Conservation (phyloP, 2,888 invertebrate genomes). For the Chouioia cunea region DNA sequence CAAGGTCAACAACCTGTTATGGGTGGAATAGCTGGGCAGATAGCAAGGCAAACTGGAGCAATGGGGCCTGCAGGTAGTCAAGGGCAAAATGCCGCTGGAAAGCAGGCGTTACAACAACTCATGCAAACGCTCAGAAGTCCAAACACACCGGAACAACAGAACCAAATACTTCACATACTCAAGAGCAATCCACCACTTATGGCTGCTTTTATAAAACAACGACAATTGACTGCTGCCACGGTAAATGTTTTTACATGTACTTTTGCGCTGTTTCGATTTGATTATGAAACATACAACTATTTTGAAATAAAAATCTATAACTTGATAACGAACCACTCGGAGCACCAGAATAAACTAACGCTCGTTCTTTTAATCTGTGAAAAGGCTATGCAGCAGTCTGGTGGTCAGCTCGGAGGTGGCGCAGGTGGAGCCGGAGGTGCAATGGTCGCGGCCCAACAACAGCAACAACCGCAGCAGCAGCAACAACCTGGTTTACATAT, state of each 20-base stretch:
- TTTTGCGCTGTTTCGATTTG: background rate
- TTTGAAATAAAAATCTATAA: too few species aligned
- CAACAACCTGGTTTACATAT: constrained; percentile 67
- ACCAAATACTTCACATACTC: constrained; percentile 88
- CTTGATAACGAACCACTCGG: too few species aligned
- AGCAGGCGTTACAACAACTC: constrained; percentile 81
- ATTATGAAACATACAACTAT: constrained; percentile 11
- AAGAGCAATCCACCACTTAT: constrained; percentile 95
- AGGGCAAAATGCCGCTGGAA: constrained; percentile 70
- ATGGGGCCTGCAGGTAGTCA: constrained; percentile 63
- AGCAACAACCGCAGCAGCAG: constrained; percentile 68
- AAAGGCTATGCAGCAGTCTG: constrained; percentile 61
- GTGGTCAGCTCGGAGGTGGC: constrained; percentile 60
- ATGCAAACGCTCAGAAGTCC: constrained; percentile 92
- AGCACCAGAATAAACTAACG: too few species aligned
- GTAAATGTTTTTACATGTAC: too few species aligned
- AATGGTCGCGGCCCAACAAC: constrained; percentile 67
- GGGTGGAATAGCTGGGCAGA: constrained; percentile 62
- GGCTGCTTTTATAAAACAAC: constrained; percentile 94
- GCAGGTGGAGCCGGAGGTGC: constrained; percentile 65
- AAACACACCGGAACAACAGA: constrained; percentile 91
- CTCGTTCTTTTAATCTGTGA: background rate
- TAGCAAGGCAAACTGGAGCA: constrained; percentile 64
- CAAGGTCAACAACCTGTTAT: constrained; percentile 68
- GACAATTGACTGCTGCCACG: constrained; percentile 72